phyloP scores from a whole-genome alignment of 2,113 vertebrate species.

The Turnix velox region DNA sequence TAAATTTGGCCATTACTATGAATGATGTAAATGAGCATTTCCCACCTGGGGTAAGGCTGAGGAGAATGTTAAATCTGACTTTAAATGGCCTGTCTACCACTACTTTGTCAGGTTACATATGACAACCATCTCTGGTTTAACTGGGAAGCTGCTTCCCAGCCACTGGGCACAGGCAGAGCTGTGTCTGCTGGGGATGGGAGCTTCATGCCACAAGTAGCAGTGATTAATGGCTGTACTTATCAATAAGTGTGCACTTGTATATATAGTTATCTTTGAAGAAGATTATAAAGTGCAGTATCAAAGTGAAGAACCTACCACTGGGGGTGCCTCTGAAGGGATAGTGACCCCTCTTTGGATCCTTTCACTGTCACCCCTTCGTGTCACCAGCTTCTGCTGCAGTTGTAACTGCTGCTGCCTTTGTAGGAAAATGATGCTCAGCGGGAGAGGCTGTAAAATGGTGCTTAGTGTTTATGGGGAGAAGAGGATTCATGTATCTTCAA shows the following conservation, averaged over 20 bases:
- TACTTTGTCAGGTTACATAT: neutral
- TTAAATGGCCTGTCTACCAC: conserved; percentile 6
- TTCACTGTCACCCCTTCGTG: fast-evolving
- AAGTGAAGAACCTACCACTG: neutral
- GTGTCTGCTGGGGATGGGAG: neutral
- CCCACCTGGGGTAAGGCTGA: conserved; percentile 17
- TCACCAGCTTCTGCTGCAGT: neutral
- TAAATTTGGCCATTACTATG: neutral
- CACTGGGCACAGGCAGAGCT: neutral
- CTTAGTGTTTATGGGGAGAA: neutral
- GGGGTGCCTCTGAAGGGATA: neutral
- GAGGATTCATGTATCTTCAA: neutral
- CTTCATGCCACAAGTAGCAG: neutral
- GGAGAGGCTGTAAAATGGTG: neutral
- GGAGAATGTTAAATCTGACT: conserved; percentile 45
- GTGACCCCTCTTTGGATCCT: neutral
- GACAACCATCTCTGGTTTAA: neutral
- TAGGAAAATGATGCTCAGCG: neutral
- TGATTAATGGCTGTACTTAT: neutral
- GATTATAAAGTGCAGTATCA: neutral
- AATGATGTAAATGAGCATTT: conserved; percentile 28
- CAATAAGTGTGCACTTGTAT: neutral
- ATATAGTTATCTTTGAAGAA: neutral
- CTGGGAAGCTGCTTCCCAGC: neutral
- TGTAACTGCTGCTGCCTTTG: neutral